Evolutionary conservation across 2,888 invertebrate genomes (phyloP), one percentile per base, ranked within the genome.

Genomic region (Cephalotes varians): DNA sequence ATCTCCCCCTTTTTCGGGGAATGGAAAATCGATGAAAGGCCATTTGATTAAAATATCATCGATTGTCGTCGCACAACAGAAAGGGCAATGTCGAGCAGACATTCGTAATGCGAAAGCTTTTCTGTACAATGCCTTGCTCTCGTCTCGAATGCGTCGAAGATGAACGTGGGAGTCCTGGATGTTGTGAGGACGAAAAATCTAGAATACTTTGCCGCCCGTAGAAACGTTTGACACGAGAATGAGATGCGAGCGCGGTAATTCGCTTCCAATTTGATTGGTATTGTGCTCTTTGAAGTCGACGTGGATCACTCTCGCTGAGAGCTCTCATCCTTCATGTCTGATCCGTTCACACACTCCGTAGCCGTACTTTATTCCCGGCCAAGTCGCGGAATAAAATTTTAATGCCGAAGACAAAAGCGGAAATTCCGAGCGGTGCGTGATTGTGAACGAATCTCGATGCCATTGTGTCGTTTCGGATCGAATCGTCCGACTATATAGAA

Each of bases 251-350:
- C 28, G 25, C 76, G 60, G 49, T 72, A 83, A 85, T 83, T 83
- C 79, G 80, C 80, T 80, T 82, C 81, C 82, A 85, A 87, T 87
- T 72, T 84, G 87, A 87, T 87, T 85, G 85, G 84, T 82, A 85
- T 87, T 87, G 85, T 81, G 82, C 76, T 54, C 79, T 28, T 37
- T 37, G 47, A 74, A 82, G 81, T 65, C 73, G 47, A 25, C 74
- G 40, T 47, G 64, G 86, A 85, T 85, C 82, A 76, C 76, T 31
- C 37, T 34, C 49, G 40, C 58, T 51, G 40, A 73, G 77, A 51
- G 85, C 80, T 21, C 80, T 65, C 64, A n/a, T 74, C 37, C 51
- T 54, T 72, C 81, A 71, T 25, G 62, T 34, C 74, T 58, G 62
- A 85, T 86, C 64, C 77, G 67, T 54, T 34, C 67, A 25, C 62